These are phyloP conservation scores for Halcyon chelicuti DNA, from an alignment of 2,797 vertebrate species.

Conservation along the genomic window DNA sequence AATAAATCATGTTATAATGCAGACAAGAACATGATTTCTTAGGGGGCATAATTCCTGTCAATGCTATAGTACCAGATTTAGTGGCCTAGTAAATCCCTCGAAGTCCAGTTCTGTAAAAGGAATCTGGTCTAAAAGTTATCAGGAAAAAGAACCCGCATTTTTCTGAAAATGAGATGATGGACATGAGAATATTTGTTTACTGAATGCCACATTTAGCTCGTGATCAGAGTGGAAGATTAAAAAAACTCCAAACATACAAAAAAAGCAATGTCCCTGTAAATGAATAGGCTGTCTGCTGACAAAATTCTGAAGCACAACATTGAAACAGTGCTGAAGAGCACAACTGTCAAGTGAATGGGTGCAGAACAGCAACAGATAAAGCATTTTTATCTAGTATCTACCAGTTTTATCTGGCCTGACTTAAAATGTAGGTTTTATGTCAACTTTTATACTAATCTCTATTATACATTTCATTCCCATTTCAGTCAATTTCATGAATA, in stretches of 20 bases:
- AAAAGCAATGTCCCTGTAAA: background rate
- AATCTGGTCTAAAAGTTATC: background rate
- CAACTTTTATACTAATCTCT: background rate
- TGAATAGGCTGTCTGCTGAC: background rate
- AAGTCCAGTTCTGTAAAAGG: background rate
- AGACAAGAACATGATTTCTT: background rate
- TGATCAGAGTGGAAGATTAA: background rate
- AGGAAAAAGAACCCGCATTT: background rate
- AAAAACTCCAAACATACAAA: background rate
- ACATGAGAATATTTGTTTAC: background rate
- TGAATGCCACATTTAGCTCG: background rate
- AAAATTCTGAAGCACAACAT: background rate
- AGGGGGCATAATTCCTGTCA: background rate
- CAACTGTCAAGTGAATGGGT: background rate
- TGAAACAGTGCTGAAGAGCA: background rate
- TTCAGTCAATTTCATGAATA: constrained; percentile 13
- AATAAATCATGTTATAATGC: background rate
- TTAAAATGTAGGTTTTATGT: background rate
- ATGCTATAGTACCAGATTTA: background rate
- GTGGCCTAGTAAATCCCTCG: background rate
- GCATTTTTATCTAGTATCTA: background rate
- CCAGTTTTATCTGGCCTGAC: background rate
- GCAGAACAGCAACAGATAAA: background rate
- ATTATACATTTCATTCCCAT: background rate
- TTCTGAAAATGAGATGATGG: background rate